A percentile compares a stretch with the other conserved stretches of the same genome.
Evolutionary conservation across 2,797 vertebrate genomes (phyloP).

Genomic region (Danio jaintianensis): DNA sequence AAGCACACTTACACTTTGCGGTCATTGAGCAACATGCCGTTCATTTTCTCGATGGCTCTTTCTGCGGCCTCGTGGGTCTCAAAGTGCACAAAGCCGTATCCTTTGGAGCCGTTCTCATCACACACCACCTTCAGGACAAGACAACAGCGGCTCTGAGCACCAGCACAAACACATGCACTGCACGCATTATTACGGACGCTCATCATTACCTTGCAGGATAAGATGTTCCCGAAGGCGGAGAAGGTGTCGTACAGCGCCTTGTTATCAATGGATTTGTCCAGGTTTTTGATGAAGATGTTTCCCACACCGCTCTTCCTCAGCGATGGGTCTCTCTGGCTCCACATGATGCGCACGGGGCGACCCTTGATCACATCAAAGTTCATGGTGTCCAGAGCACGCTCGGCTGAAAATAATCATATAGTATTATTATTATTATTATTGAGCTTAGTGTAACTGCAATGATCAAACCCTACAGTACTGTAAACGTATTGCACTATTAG

Average conservation of each 20-base stretch:
- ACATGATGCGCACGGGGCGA: conserved; percentile 97
- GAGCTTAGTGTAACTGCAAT: no score
- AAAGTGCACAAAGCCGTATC: conserved; percentile 99
- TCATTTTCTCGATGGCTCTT: conserved; percentile 99
- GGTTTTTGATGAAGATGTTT: conserved; percentile 99
- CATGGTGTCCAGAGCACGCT: conserved; percentile 98
- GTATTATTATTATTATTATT: neutral
- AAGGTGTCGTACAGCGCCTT: conserved; percentile 98
- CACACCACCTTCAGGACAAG: conserved; percentile 89
- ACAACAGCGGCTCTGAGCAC: conserved; percentile 38
- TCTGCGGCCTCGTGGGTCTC: conserved; percentile 98
- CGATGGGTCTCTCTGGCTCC: conserved; percentile 97
- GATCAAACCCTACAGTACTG: neutral
- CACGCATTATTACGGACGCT: neutral
- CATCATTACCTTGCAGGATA: conserved; percentile 93
- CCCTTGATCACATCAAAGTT: conserved; percentile 99
- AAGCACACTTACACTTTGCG: conserved; percentile 94
- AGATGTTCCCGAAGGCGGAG: conserved; percentile 97
- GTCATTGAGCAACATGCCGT: conserved; percentile 98
- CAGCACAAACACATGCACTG: conserved; percentile 46
- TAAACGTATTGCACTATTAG: neutral
- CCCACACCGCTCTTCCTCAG: conserved; percentile 97
- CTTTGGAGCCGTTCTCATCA: conserved; percentile 98
- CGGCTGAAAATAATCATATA: conserved; percentile 81
- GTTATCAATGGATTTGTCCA: conserved; percentile 99